Evolutionary conservation across 2,797 vertebrate genomes (phyloP), one percentile per base, ranked within the genome.

Genomic region (Anas georgica): DNA sequence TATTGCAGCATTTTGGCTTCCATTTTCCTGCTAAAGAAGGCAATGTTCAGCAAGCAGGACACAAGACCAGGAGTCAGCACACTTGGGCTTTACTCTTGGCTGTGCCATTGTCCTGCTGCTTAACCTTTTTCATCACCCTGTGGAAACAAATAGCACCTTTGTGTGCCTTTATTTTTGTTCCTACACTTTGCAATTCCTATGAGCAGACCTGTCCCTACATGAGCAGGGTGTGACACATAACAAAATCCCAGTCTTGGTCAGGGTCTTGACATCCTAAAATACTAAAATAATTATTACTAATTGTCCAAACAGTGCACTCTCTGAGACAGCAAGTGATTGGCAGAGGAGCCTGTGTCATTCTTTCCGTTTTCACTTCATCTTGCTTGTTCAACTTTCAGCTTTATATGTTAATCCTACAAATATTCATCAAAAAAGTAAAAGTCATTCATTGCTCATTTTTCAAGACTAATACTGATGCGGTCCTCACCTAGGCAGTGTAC

Each of bases 1-100:
- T 48, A 77, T 2, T 86, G 58, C n/a, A 93, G 78, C 45, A 41
- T 77, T 95, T 92, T 89, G 78, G 79, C 82, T 95, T 68, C 52
- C 31, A 80, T 68, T 86, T 83, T 78, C 67, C 75, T 84, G 25
- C 68, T 64, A 46, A 41, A 83, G 33, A 16, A 90, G 58, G 60
- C 52, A 74, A 88, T 84, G 37, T 58, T 91, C 37, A 90, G 52
- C 41, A 77, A 90, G 72, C 43, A 60, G 90, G 56, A 80, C 72
- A 86, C 64, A 76, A 56, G 66, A 83, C 26, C 54, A 60, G 28
- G 72, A 93, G 76, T 88, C 83, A 90, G 69, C 17, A 90, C 63
- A 56, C 84, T 77, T 66, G 86, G 50, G 75, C 54, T 92, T 88
- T 94, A 45, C 26, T 68, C 54, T 74, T 75, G 63, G 78, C 74